phyloP scores from a whole-genome alignment of 2,888 invertebrate genomes.

The Nomada hirtipes region DNA sequence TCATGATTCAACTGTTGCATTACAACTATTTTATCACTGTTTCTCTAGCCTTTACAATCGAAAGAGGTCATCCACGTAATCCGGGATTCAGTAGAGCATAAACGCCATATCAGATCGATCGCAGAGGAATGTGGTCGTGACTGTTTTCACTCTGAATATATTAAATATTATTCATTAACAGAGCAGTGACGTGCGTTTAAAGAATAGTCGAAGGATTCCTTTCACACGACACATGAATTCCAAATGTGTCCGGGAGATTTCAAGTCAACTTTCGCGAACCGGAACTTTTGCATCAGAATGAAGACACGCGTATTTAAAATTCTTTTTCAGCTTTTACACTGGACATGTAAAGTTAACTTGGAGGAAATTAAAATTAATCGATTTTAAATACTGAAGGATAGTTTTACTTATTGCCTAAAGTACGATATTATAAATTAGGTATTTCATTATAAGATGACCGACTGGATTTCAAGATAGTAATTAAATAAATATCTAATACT shows the following conservation, averaged over 20 bases:
- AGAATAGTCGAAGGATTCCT: conserved; percentile 32
- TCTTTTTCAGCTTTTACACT: too few species aligned
- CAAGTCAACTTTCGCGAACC: conserved; percentile 9
- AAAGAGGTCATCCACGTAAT: conserved; percentile 45
- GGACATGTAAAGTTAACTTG: too few species aligned
- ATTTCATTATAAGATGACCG: too few species aligned
- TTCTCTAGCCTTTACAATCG: conserved; percentile 31
- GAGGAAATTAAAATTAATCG: too few species aligned
- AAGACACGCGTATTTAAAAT: too few species aligned
- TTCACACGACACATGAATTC: conserved; percentile 7
- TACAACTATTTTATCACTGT: neutral
- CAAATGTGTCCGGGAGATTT: conserved; percentile 6
- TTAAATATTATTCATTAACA: conserved; percentile 51
- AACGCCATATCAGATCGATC: conserved; percentile 47
- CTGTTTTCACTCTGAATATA: conserved; percentile 37
- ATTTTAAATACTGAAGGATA: too few species aligned
- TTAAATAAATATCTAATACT: too few species aligned
- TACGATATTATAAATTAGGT: too few species aligned
- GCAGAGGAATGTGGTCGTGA: conserved; percentile 46
- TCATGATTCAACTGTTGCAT: conserved; percentile 20
- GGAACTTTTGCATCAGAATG: neutral
- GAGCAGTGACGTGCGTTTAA: conserved; percentile 4
- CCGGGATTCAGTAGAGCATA: conserved; percentile 55
- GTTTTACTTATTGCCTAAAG: too few species aligned
- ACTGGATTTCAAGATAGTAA: too few species aligned